A percentile compares a stretch with the other conserved stretches of the same genome.
Conservation (phyloP, 1,140 invertebrate genomes). For the Heliconius himera region DNA sequence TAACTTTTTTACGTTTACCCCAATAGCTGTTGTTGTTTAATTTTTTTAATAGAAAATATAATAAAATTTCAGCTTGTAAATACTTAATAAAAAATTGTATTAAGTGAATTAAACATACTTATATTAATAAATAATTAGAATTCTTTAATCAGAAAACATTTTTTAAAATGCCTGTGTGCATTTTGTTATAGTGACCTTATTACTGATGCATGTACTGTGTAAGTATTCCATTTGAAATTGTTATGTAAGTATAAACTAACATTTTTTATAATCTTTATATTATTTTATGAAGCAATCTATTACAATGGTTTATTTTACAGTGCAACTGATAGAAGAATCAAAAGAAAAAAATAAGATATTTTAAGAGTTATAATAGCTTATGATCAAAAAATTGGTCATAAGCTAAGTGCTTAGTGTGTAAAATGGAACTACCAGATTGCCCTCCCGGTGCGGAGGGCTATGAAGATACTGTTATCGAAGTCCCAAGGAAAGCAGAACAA, state of each 20-base stretch:
- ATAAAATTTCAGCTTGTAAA: background rate
- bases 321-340: conserved; percentile 26
- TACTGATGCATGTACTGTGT: conserved; percentile 18
- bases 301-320: conserved; percentile 36
- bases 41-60: background rate
- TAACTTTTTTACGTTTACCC: background rate
- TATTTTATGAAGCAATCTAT: conserved; percentile 16
- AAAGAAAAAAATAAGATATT: conserved; percentile 13
- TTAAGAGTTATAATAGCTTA: conserved; percentile 58
- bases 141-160: background rate
- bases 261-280: conserved; percentile 23
- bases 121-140: background rate
- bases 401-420: conserved; percentile 73
- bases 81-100: background rate
- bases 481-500: conserved; percentile 60
- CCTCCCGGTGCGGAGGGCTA: conserved; percentile 76
- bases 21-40: background rate
- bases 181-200: background rate
- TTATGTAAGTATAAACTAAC: conserved; percentile 35
- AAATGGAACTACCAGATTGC: conserved; percentile 77
- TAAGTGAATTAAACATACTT: background rate
- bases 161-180: background rate
- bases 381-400: conserved; percentile 66
- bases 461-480: conserved; percentile 68
- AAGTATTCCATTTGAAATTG: conserved; percentile 27